phyloP scores from a whole-genome alignment of 2,113 vertebrate species.

The Centropristis striata region DNA sequence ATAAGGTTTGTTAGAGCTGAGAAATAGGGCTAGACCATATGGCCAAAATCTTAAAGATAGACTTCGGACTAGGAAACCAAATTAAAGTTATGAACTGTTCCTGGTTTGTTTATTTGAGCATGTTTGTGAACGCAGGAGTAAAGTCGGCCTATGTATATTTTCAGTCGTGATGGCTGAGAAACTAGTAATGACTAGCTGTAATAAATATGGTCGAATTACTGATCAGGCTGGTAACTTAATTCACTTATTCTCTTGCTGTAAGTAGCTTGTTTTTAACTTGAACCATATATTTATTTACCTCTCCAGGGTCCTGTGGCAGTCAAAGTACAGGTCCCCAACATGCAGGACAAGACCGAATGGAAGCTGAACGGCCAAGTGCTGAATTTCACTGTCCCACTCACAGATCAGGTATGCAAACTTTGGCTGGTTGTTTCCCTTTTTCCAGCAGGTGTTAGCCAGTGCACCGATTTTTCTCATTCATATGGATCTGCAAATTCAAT shows the following conservation, averaged over 20 bases:
- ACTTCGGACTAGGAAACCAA: neutral
- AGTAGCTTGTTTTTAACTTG: neutral
- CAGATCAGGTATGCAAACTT: constrained; percentile 91
- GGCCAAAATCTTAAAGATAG: too few relatives aligned
- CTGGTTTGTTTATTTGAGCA: neutral
- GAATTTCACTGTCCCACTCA: constrained; percentile 95
- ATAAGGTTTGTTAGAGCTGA: constrained; percentile 87
- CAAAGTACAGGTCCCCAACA: constrained; percentile 99
- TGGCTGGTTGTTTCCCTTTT: neutral
- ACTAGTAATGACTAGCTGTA: neutral
- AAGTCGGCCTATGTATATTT: neutral
- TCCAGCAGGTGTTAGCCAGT: neutral
- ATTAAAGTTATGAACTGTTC: neutral
- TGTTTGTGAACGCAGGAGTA: neutral
- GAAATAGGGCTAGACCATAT: too few relatives aligned
- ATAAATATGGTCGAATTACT: neutral
- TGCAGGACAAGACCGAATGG: constrained; percentile 99
- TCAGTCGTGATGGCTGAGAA: neutral
- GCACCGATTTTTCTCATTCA: neutral
- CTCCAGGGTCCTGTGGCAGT: constrained; percentile 95
- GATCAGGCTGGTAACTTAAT: neutral
- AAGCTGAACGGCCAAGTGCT: constrained; percentile 96
- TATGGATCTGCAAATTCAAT: neutral
- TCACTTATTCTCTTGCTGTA: neutral
- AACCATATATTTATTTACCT: neutral